These are phyloP conservation scores for Scolanthus callimorphus DNA, from an alignment of 92 coral and sea anemone genomes.

Conservation along the genomic window DNA sequence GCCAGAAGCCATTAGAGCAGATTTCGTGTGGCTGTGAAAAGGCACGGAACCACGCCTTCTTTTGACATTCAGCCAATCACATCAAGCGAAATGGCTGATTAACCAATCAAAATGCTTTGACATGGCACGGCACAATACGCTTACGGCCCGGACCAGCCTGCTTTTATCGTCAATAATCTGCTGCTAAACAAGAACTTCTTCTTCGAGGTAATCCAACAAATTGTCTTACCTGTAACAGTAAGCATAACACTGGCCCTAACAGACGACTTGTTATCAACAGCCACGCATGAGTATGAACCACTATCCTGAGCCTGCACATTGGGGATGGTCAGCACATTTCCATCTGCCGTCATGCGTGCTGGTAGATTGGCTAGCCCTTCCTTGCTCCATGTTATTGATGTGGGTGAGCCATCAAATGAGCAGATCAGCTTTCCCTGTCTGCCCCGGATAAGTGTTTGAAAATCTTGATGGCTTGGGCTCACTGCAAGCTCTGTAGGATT, in stretches of 20 bases:
- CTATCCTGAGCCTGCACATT: constrained; percentile 1
- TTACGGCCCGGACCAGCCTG: too few species aligned
- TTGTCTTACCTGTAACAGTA: constrained; percentile 3
- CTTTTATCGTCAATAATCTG: too few species aligned
- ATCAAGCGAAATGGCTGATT: too few species aligned
- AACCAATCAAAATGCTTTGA: too few species aligned
- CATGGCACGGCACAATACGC: too few species aligned
- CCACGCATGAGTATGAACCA: constrained; percentile 12
- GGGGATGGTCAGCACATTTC: constrained; percentile 6
- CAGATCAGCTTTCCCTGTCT: constrained; percentile 3
- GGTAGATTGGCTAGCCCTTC: constrained; percentile 1
- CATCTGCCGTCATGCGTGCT: not conserved
- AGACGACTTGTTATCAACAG: not conserved
- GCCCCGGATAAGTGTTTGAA: constrained; percentile 7
- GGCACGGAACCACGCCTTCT: too few species aligned
- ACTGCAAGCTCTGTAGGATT: not conserved
- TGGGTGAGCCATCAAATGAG: constrained; percentile 2
- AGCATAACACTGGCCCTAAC: constrained; percentile 9
- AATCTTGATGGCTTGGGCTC: not conserved
- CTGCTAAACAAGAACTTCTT: too few species aligned
- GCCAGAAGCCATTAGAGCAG: too few species aligned
- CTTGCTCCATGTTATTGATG: constrained; percentile 6
- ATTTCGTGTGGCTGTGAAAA: too few species aligned
- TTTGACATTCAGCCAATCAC: too few species aligned
- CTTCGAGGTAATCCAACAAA: too few species aligned